These are phyloP conservation scores for Tapirus terrestris DNA, from an alignment of 2,113 vertebrate genomes.

Conservation along the genomic window DNA sequence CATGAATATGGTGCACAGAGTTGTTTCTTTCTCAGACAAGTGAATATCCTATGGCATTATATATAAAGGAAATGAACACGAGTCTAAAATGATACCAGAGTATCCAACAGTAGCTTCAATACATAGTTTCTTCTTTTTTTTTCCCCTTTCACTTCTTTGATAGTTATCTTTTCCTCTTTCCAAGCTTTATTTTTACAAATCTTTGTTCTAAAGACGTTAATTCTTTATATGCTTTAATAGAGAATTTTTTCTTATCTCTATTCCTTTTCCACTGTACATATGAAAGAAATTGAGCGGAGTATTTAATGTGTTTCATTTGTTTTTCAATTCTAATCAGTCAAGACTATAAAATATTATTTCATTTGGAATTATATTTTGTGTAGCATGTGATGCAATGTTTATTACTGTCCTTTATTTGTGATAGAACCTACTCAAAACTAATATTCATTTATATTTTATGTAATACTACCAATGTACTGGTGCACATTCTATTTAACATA, in stretches of 20 bases:
- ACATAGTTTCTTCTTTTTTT: not conserved
- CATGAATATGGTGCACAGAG: not conserved
- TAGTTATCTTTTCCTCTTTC: not conserved
- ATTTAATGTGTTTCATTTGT: not conserved
- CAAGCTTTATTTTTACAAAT: not conserved
- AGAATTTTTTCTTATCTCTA: not conserved
- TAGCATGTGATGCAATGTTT: not conserved
- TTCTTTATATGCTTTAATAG: not conserved
- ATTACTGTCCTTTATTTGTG: not conserved
- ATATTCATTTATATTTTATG: not conserved
- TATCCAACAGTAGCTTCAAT: not conserved
- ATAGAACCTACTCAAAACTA: not conserved
- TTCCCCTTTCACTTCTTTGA: not conserved
- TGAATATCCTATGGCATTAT: not conserved
- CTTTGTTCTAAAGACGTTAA: not conserved
- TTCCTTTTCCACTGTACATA: not conserved
- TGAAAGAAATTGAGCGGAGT: not conserved
- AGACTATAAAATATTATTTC: not conserved
- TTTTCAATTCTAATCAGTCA: not conserved
- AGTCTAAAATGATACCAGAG: not conserved
- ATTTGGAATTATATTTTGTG: not conserved
- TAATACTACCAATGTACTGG: not conserved
- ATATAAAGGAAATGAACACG: not conserved
- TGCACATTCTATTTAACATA: not conserved
- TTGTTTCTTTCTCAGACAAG: not conserved